Percentiles rank a stretch among this genome's conserved stretches.
These are phyloP conservation scores for Thecophora atra DNA, from an alignment of 2,888 invertebrate species.

Conservation along the genomic window DNA sequence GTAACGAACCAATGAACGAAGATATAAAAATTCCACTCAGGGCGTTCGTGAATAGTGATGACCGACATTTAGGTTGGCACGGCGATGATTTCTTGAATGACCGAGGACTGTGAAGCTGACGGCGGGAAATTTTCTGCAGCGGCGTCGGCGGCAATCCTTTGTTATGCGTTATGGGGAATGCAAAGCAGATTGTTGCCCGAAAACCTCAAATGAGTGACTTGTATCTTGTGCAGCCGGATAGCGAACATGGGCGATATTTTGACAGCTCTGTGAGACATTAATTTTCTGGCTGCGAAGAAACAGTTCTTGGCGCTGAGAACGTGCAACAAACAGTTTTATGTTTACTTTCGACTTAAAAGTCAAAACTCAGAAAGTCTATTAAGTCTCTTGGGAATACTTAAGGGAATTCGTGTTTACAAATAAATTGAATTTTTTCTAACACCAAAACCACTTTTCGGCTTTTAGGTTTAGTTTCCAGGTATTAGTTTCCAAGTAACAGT, in stretches of 20 bases:
- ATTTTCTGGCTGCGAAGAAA: constrained; percentile 39
- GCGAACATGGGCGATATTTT: constrained; percentile 39
- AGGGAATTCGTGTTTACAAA: background rate
- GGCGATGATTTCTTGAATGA: background rate
- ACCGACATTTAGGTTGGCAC: constrained; percentile 11
- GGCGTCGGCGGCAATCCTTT: constrained; percentile 9
- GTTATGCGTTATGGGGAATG: background rate
- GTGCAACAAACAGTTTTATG: too few relatives aligned
- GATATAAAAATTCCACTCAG: constrained; percentile 31
- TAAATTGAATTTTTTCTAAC: background rate
- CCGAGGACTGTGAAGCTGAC: background rate
- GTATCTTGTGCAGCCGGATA: constrained; percentile 18
- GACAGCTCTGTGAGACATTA: constrained; percentile 42
- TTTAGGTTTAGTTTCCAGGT: too few relatives aligned
- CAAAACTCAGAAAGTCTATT: constrained; percentile 15
- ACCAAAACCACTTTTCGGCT: too few relatives aligned
- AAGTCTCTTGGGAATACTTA: background rate
- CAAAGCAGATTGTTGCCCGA: constrained; percentile 24
- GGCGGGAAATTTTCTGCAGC: background rate
- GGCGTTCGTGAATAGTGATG: constrained; percentile 14
- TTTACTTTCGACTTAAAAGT: background rate
- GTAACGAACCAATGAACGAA: constrained; percentile 15
- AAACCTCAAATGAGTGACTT: constrained; percentile 25
- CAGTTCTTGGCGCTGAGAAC: constrained; percentile 46
- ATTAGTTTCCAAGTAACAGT: too few relatives aligned